A percentile compares a stretch with the other conserved stretches of the same genome.
These are phyloP conservation scores for Ellobium chinense DNA, from an alignment of 2,888 invertebrate species.

Conservation along the genomic window DNA sequence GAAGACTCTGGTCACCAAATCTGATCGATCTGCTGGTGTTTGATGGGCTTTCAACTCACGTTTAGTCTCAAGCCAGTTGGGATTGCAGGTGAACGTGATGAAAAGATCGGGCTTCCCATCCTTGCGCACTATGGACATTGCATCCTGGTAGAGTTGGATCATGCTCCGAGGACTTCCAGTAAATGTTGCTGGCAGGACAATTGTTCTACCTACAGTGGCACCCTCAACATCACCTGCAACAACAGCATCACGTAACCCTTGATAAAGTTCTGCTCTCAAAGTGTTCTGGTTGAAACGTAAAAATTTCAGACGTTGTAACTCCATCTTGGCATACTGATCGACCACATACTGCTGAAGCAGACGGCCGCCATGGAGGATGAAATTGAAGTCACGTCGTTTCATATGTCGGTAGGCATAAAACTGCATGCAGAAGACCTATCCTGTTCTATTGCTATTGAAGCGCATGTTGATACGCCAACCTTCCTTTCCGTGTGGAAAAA, in stretches of 20 bases:
- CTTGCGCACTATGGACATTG: slow-evolving; percentile 23
- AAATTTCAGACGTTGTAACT: slow-evolving; percentile 35
- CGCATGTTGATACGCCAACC: slow-evolving; percentile 31
- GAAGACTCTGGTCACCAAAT: slow-evolving; percentile 5
- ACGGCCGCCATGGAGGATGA: slow-evolving; percentile 28
- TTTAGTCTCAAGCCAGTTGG: background rate
- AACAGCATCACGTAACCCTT: slow-evolving; percentile 40
- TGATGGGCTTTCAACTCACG: background rate
- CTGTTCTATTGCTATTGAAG: slow-evolving; percentile 15
- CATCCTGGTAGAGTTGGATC: slow-evolving; percentile 38
- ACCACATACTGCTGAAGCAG: slow-evolving; percentile 45
- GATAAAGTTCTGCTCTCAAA: slow-evolving; percentile 37
- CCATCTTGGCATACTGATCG: slow-evolving; percentile 43
- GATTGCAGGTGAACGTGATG: background rate
- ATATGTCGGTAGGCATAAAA: slow-evolving; percentile 37
- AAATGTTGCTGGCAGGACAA: slow-evolving; percentile 36
- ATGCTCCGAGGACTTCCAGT: slow-evolving; percentile 39
- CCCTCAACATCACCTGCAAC: slow-evolving; percentile 30
- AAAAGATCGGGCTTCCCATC: background rate
- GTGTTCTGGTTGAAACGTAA: slow-evolving; percentile 2
- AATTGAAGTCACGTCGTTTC: slow-evolving; percentile 31
- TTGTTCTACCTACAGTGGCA: slow-evolving; percentile 30
- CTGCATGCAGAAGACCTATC: slow-evolving; percentile 14
- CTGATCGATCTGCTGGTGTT: background rate
- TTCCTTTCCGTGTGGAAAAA: slow-evolving; percentile 33